Evolutionary conservation across 2,113 vertebrate genomes (phyloP).

Genomic region (Mustela lutreola): DNA sequence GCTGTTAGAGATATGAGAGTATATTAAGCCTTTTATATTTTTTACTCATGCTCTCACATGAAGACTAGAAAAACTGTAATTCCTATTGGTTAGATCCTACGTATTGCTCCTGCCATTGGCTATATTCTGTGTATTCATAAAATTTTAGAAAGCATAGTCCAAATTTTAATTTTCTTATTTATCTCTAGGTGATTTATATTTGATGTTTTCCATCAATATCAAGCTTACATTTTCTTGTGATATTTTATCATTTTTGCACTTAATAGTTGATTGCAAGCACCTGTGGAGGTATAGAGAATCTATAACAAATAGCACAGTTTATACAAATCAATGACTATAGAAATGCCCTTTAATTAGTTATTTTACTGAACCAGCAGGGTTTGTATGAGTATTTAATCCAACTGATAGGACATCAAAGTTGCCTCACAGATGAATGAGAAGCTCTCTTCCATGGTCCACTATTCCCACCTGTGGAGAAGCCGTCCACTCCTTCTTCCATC

Average conservation of each 20-base stretch:
- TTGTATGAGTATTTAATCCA: neutral
- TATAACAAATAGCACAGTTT: conserved; percentile 20
- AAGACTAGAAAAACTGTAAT: neutral
- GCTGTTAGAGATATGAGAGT: neutral
- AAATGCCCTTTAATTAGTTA: neutral
- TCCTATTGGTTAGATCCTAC: neutral
- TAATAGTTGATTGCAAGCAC: neutral
- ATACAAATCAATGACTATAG: conserved; percentile 22
- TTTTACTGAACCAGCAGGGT: neutral
- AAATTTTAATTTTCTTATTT: conserved; percentile 43
- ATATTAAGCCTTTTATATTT: neutral
- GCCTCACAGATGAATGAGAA: neutral
- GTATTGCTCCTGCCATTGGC: neutral
- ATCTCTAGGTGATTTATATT: conserved; percentile 22
- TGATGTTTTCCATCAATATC: conserved; percentile 55
- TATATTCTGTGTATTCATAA: neutral
- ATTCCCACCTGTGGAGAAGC: neutral
- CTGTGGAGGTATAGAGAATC: conserved; percentile 2
- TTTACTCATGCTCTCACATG: neutral
- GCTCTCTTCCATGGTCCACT: neutral
- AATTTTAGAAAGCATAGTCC: neutral
- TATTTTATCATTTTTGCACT: conserved; percentile 56
- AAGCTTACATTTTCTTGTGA: conserved; percentile 42
- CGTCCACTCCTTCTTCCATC: neutral
- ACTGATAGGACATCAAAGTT: neutral